Conservation (phyloP, 2,888 invertebrate genomes). For the Lydus trimaculatus region DNA sequence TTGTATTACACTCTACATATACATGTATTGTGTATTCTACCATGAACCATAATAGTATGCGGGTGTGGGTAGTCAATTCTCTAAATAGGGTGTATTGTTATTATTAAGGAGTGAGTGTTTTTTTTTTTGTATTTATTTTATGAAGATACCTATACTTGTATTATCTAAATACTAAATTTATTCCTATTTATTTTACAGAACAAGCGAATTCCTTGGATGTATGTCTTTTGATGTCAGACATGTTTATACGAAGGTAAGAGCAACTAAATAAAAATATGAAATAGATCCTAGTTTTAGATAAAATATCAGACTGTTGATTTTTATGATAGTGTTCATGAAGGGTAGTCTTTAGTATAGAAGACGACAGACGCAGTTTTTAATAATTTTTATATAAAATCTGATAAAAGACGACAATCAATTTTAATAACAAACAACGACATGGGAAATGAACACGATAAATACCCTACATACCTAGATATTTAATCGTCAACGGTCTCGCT, state of each 20-base stretch:
- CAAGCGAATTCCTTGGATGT: constrained; percentile 94
- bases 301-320: too few species aligned
- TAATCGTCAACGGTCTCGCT: neutral
- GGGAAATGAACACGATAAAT: neutral
- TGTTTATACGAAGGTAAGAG: constrained; percentile 75
- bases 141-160: too few species aligned
- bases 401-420: too few species aligned
- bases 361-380: too few species aligned
- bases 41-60: constrained; percentile 9
- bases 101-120: constrained; percentile 14
- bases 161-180: too few species aligned
- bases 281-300: too few species aligned
- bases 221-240: constrained; percentile 89
- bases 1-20: neutral
- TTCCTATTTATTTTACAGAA: too few species aligned
- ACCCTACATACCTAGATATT: too few species aligned
- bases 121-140: constrained; percentile 16
- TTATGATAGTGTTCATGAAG: too few species aligned
- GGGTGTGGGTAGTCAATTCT: constrained; percentile 30
- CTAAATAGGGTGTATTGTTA: constrained; percentile 19
- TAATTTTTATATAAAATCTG: too few species aligned
- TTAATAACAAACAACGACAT: constrained; percentile 39
- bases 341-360: too few species aligned
- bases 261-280: too few species aligned
- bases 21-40: neutral